These are phyloP conservation scores for Corythornis cristatus DNA, from an alignment of 2,113 vertebrate genomes.

Conservation along the genomic window DNA sequence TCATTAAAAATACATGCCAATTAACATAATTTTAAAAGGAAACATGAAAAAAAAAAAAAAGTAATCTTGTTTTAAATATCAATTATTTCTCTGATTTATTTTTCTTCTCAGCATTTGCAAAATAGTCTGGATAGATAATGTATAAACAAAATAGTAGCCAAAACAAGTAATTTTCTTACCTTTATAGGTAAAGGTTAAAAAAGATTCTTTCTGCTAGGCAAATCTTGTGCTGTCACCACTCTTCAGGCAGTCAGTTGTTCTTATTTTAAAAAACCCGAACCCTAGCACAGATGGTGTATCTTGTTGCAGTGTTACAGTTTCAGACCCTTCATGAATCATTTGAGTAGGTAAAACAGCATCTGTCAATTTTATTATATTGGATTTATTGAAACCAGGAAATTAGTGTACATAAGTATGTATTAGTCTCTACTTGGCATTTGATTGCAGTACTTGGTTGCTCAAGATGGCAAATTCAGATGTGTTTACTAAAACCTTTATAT, in stretches of 20 bases:
- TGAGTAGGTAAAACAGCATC: slow-evolving; percentile 53
- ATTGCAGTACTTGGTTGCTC: neutral
- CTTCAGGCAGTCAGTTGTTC: neutral
- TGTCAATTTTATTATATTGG: slow-evolving; percentile 28
- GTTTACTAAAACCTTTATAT: neutral
- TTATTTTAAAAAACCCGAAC: neutral
- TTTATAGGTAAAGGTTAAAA: neutral
- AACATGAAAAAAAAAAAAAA: neutral
- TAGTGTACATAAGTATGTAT: neutral
- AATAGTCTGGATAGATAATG: neutral
- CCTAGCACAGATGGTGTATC: slow-evolving; percentile 40
- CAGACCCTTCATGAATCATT: neutral
- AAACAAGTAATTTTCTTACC: neutral
- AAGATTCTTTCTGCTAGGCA: neutral
- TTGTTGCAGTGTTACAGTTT: slow-evolving; percentile 2
- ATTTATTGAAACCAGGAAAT: slow-evolving; percentile 25
- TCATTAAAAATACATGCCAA: slow-evolving; percentile 44
- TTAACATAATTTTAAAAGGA: slow-evolving; percentile 32
- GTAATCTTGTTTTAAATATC: neutral
- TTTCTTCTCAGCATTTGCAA: neutral
- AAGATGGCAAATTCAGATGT: neutral
- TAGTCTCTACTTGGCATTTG: slow-evolving; percentile 8
- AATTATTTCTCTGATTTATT: neutral
- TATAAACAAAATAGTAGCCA: neutral
- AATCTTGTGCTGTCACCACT: neutral